Evolutionary conservation across 1,140 invertebrate genomes (phyloP).

Genomic region (Ceratina calcarata): DNA sequence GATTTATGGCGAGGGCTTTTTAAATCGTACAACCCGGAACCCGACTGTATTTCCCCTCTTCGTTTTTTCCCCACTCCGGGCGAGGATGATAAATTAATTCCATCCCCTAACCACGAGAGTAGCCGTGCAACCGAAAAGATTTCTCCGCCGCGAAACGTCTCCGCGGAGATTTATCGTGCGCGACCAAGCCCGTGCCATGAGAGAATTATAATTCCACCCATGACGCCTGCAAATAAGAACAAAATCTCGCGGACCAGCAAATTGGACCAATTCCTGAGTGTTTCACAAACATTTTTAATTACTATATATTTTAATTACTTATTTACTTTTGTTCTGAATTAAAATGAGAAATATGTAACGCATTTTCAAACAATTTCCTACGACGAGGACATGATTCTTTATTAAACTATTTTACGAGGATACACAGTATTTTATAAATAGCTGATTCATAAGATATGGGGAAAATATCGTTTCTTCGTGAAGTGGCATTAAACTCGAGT

Average conservation of each 20-base stretch:
- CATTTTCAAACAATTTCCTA: too few relatives aligned
- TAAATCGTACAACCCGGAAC: slow-evolving; percentile 21
- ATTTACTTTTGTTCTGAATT: too few relatives aligned
- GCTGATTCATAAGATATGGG: too few relatives aligned
- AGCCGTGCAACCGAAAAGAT: slow-evolving; percentile 25
- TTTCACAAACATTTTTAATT: too few relatives aligned
- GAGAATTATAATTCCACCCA: slow-evolving; percentile 32
- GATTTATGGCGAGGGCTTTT: slow-evolving; percentile 38
- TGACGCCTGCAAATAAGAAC: not conserved
- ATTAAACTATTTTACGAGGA: too few relatives aligned
- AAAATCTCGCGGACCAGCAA: slow-evolving; percentile 12
- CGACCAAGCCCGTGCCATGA: slow-evolving; percentile 1
- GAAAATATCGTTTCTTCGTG: too few relatives aligned
- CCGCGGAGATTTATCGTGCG: slow-evolving; percentile 37
- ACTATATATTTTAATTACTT: too few relatives aligned
- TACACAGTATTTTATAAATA: too few relatives aligned
- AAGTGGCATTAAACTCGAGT: not conserved
- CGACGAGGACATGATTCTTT: too few relatives aligned
- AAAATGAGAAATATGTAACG: too few relatives aligned
- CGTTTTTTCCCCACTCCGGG: not conserved
- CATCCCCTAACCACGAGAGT: slow-evolving; percentile 2
- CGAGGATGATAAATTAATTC: slow-evolving; percentile 49
- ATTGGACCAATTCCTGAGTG: too few relatives aligned
- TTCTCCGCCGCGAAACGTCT: slow-evolving; percentile 11
- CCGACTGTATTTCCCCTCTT: not conserved